phyloP scores from a whole-genome alignment of 2,888 invertebrate species.

The Scelioninae gen. 1 region DNA sequence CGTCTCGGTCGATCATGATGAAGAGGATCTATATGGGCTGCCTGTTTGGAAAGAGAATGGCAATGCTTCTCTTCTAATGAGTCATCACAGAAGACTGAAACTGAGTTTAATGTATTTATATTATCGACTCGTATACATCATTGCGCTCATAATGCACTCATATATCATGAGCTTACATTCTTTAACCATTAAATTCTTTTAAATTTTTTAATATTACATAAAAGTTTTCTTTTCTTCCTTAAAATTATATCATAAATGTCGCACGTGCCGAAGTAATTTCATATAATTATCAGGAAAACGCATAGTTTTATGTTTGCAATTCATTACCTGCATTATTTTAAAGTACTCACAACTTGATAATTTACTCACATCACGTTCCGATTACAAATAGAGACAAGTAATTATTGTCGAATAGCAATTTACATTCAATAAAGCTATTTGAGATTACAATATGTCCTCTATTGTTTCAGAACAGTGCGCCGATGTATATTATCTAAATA shows the following conservation, averaged over 20 bases:
- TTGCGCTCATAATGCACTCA: conserved; percentile 20
- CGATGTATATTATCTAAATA: conserved; percentile 51
- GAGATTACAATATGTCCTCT: conserved; percentile 43
- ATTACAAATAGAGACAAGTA: conserved; percentile 53
- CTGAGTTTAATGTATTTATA: conserved; percentile 73
- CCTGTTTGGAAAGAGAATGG: conserved; percentile 62
- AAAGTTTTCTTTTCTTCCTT: too few relatives aligned
- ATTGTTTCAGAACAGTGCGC: conserved; percentile 34
- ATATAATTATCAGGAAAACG: too few relatives aligned
- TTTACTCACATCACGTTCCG: conserved; percentile 29
- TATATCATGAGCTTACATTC: conserved; percentile 8
- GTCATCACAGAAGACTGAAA: conserved; percentile 72
- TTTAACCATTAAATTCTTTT: conserved; percentile 10
- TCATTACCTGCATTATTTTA: conserved; percentile 6
- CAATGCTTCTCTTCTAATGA: conserved; percentile 72
- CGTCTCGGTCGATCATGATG: too few relatives aligned
- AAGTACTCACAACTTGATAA: background rate
- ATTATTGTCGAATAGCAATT: conserved; percentile 43
- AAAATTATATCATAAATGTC: too few relatives aligned
- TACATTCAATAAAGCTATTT: conserved; percentile 54
- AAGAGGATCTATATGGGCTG: too few relatives aligned
- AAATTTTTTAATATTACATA: too few relatives aligned
- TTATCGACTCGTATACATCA: conserved; percentile 43
- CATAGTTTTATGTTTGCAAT: too few relatives aligned
- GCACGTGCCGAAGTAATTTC: too few relatives aligned